Evolutionary conservation across 2,797 vertebrate species (phyloP).

Genomic region (Numenius phaeopus): DNA sequence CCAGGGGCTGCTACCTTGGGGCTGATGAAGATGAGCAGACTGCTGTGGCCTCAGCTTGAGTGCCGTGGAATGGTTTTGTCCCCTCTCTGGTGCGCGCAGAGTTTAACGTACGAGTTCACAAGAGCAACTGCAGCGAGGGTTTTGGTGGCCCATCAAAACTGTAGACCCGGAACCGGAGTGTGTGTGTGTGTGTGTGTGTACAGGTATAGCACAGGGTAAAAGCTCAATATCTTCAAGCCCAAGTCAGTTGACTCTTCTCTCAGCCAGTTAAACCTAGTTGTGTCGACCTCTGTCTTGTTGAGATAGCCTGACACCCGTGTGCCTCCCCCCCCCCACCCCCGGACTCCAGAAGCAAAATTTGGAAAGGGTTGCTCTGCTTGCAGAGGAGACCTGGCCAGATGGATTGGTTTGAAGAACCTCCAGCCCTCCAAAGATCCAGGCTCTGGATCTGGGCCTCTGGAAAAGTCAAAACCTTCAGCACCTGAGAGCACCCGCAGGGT

Average conservation of each 20-base stretch:
- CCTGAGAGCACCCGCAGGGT: rapidly evolving
- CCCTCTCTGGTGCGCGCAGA: background rate
- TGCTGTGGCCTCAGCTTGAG: background rate
- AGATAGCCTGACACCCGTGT: background rate
- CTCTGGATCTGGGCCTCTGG: background rate
- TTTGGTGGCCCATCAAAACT: background rate
- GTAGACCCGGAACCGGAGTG: background rate
- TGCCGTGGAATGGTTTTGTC: background rate
- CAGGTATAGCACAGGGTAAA: background rate
- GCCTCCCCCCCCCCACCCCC: rapidly evolving
- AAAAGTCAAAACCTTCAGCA: background rate
- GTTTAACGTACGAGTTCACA: background rate
- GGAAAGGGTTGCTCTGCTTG: background rate
- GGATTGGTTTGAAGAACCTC: background rate
- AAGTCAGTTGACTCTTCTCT: background rate
- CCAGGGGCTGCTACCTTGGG: background rate
- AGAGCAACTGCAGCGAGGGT: background rate
- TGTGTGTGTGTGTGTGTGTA: background rate
- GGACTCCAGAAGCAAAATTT: background rate
- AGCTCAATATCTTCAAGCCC: background rate
- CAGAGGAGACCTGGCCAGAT: background rate
- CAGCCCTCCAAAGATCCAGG: background rate
- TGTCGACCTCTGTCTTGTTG: background rate
- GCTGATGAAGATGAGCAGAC: background rate
- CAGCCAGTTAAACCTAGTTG: background rate